Percentiles rank a stretch among this genome's conserved stretches.
Conservation (phyloP, 2,797 vertebrate species). For the Emydoidea blandingii region DNA sequence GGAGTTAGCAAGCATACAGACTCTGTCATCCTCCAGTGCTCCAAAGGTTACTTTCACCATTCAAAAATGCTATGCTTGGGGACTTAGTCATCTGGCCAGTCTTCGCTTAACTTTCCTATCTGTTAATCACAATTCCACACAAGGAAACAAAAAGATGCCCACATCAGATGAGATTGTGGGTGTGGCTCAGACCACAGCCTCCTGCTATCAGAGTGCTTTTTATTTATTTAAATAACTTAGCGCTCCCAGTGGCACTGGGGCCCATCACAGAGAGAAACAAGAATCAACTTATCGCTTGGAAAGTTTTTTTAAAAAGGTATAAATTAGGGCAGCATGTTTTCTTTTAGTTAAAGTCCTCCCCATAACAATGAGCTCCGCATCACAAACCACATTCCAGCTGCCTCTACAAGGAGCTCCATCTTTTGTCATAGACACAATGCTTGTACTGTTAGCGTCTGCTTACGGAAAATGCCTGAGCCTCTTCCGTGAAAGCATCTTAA, state of each 20-base stretch:
- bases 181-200: background rate
- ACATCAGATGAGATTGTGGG: background rate
- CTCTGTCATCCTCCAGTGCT: background rate
- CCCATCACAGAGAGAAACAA: conserved; percentile 12
- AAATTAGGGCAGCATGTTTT: background rate
- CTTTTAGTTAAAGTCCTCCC: conserved; percentile 8
- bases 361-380: background rate
- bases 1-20: background rate
- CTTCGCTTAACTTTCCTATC: background rate
- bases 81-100: background rate
- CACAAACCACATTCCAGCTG: background rate
- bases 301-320: background rate
- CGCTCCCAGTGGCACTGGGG: background rate
- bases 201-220: background rate
- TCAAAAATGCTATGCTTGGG: background rate
- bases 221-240: conserved; percentile 21
- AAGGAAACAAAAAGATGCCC: background rate
- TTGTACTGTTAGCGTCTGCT: background rate
- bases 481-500: background rate
- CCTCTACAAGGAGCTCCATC: background rate
- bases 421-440: background rate
- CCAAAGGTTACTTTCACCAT: background rate
- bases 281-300: background rate
- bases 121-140: conserved; percentile 24
- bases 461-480: background rate